Evolutionary conservation across 2,113 vertebrate species (phyloP).

Genomic region (Elaphurus davidianus): DNA sequence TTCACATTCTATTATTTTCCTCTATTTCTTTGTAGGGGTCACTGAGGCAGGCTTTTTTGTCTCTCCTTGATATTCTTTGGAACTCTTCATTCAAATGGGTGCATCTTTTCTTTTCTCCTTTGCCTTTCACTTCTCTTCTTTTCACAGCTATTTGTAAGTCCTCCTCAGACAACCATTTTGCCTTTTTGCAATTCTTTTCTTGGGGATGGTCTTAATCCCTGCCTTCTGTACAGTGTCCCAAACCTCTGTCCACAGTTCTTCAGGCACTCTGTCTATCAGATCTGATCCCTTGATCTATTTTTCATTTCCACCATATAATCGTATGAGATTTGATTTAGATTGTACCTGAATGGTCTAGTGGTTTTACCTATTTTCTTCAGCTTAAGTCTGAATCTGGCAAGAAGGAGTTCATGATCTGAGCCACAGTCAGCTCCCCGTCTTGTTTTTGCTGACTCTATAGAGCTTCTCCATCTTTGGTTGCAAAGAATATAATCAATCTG

Average conservation of each 20-base stretch:
- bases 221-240: not conserved
- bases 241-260: not conserved
- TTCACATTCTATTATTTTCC: not conserved
- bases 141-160: not conserved
- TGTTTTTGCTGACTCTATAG: not conserved
- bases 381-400: not conserved
- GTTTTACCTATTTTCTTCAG: not conserved
- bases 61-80: not conserved
- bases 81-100: not conserved
- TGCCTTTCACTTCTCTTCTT: not conserved
- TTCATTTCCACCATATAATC: not conserved
- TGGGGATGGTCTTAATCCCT: not conserved
- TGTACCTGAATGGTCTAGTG: not conserved
- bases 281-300: not conserved
- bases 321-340: not conserved
- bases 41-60: not conserved
- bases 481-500: not conserved
- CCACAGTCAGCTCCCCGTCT: not conserved
- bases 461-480: not conserved
- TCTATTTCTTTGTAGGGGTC: not conserved
- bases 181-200: not conserved
- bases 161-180: not conserved
- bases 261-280: not conserved
- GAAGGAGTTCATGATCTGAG: not conserved
- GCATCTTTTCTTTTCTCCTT: not conserved